Base-by-base conservation (phyloP, 2,888 invertebrate species). In the Rotaria macrura region DNA sequence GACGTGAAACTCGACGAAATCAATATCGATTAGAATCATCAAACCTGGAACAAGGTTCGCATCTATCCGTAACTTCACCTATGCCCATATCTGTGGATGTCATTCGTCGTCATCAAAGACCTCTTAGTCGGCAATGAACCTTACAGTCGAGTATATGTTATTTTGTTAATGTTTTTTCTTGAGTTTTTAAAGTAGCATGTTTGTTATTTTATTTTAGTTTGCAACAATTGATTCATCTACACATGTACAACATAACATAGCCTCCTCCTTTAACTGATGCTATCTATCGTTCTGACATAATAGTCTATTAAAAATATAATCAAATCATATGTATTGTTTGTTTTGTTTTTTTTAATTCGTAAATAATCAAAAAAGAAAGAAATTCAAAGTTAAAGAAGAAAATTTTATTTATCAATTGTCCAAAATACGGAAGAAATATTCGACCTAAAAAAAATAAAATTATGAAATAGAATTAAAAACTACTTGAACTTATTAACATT, bases 401-500 rank as follows among this genome's bases (percentile, higher is more conserved):
- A 29, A 12, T 34, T 25, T 55, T 7, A 34, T 74, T 57, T 38
- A 84, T 29, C 29, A 54, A 74, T 86, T 72, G 87, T 89, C 89
- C 86, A 91, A 87, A 34, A 91, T 89, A 87, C 89, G 89, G 88
- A 90, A 91, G 88, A 91, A 91, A 88, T 90, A 91, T 88, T 91
- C 90, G 85, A 89, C 89, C 90, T 90, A 89, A 85, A 89, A 89
- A 87, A 84, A 65, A 84, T 87, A 87, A 85, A 72, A 84, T 65
- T 83, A 74, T 74, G 47, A 38, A n/a, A 49, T 38, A 85, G 47
- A 25, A 43, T 83, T 29, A 23, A 83, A 49, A 57, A 38, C 84
- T 47, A 86, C 10, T 23, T 49, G 34, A 29, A 85, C 38, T 34
- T 10, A 20, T 9, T 10, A 83, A 0, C 43, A 74, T 85, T 88